Evolutionary conservation across 2,113 vertebrate genomes (phyloP), one percentile per base, ranked within the genome.

Genomic region (Syngnathoides biaculeatus): DNA sequence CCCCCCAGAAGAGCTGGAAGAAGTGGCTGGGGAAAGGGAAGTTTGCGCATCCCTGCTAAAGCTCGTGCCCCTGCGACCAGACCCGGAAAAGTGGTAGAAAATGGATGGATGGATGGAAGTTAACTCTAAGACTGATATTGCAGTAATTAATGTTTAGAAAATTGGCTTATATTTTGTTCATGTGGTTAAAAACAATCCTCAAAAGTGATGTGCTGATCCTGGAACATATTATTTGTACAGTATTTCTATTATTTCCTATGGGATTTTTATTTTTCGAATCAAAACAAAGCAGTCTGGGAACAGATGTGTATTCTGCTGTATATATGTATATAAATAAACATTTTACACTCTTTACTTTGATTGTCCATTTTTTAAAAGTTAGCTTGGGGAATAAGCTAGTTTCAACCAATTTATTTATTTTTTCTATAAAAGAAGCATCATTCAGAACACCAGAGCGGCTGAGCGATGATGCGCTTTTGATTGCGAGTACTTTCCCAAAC

Each of bases 401-500:
- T 48, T 48, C 6, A 17, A 48, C 19, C 6, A 48, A 15, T 19
- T n/a, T n/a, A n/a, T 53, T 4, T 12, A 24, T 24, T 53, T 24
- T 10, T 55, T 26, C 11, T 24, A 26, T 55, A 14, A 13, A 55
- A 55, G 52, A 24, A 24, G 12, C 13, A 73, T 30, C n/a, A 80
- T 74, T 68, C 68, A 71, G 40, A 52, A 30, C 39, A 19, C 19
- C 65, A 57, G 30, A 66, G 68, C 71, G 17, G 52, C 22, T 11
- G n/a, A 10, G n/a, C 48, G 5, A 43, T 22, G 64, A 77, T 62
- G 65, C 66, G 57, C 78, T 84, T 55, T 78, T 45, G 72, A 80
- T 68, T 57, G 26, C 69, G 70, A 75, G 22, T 64, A 76, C 61
- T 71, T 79, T 64, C 72, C 43, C 74, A 84, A 84, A 85, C 74